Conservation (phyloP, 2,888 invertebrate species). For the Trichopria drosophilae region DNA sequence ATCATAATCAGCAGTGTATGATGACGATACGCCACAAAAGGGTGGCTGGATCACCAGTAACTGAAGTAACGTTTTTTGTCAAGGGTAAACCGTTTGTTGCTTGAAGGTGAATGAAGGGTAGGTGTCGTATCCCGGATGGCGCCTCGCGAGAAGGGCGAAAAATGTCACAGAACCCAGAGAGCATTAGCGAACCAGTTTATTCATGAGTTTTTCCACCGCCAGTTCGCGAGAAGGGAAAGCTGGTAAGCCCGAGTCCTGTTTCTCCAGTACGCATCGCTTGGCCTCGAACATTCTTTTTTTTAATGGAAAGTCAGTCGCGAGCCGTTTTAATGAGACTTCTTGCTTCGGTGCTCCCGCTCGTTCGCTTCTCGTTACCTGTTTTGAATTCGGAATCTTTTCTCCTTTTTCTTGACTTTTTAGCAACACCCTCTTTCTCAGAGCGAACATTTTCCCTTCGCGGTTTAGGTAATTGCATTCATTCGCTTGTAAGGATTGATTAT, state of each 20-base stretch:
- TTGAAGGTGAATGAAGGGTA: constrained; percentile 16
- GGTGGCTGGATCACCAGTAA: not conserved
- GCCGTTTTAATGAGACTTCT: constrained; percentile 44
- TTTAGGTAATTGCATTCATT: too few species aligned
- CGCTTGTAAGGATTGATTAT: too few species aligned
- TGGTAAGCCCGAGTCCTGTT: constrained; percentile 6
- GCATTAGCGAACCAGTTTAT: constrained; percentile 34
- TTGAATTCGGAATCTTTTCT: too few species aligned
- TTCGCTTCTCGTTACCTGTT: constrained; percentile 5
- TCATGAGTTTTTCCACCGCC: constrained; percentile 30
- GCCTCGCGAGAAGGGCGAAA: constrained; percentile 11
- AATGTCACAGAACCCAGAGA: constrained; percentile 10
- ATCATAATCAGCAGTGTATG: constrained; percentile 36
- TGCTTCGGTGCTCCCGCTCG: constrained; percentile 30
- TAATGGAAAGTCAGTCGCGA: constrained; percentile 24
- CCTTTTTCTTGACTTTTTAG: too few species aligned
- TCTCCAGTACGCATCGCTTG: constrained; percentile 11
- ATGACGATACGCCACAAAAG: constrained; percentile 15
- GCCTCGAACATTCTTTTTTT: constrained; percentile 26
- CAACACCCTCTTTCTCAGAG: too few species aligned
- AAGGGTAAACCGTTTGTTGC: too few species aligned
- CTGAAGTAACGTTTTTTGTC: too few species aligned
- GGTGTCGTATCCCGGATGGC: too few species aligned
- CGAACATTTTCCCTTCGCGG: too few species aligned
- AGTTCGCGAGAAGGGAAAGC: constrained; percentile 7